These are phyloP conservation scores for Sandelia bainsii DNA, from an alignment of 2,797 vertebrate species.

Conservation along the genomic window DNA sequence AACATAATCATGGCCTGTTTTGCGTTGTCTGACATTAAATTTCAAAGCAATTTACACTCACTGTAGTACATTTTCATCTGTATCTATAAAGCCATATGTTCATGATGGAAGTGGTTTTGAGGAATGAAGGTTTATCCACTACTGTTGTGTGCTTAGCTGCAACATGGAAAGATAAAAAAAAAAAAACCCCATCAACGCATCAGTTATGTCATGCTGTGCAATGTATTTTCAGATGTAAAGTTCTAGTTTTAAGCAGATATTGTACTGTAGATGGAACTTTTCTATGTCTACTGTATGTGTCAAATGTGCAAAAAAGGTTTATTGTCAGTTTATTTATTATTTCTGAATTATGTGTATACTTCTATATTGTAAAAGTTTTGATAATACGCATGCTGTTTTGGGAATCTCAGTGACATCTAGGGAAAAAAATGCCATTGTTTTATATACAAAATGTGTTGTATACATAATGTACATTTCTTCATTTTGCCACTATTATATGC, in stretches of 20 bases:
- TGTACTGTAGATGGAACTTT: slow-evolving; percentile 86
- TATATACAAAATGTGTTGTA: slow-evolving; percentile 76
- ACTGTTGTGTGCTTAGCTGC: slow-evolving; percentile 62
- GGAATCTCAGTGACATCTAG: slow-evolving; percentile 77
- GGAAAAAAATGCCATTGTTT: slow-evolving; percentile 74
- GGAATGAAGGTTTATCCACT: slow-evolving; percentile 37
- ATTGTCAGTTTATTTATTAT: slow-evolving; percentile 94
- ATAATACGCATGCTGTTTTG: slow-evolving; percentile 91
- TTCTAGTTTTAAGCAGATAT: slow-evolving; percentile 87
- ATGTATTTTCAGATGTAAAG: slow-evolving; percentile 91
- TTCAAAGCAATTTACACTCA: slow-evolving; percentile 61
- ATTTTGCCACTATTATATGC: slow-evolving; percentile 74
- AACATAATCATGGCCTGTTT: slow-evolving; percentile 68
- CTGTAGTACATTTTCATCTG: slow-evolving; percentile 48
- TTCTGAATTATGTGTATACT: slow-evolving; percentile 86
- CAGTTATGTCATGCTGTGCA: slow-evolving; percentile 85
- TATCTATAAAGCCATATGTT: slow-evolving; percentile 66
- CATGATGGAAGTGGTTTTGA: slow-evolving; percentile 57
- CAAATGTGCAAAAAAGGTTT: slow-evolving; percentile 89
- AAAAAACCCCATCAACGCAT: slow-evolving; percentile 36
- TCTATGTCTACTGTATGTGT: slow-evolving; percentile 85
- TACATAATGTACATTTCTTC: slow-evolving; percentile 75
- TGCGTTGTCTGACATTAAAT: slow-evolving; percentile 62
- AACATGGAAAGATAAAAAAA: slow-evolving; percentile 53
- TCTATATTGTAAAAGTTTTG: slow-evolving; percentile 89